A percentile compares a stretch with the other conserved stretches of the same genome.
Evolutionary conservation across 2,113 vertebrate species (phyloP).

Genomic region (Physeter macrocephalus): DNA sequence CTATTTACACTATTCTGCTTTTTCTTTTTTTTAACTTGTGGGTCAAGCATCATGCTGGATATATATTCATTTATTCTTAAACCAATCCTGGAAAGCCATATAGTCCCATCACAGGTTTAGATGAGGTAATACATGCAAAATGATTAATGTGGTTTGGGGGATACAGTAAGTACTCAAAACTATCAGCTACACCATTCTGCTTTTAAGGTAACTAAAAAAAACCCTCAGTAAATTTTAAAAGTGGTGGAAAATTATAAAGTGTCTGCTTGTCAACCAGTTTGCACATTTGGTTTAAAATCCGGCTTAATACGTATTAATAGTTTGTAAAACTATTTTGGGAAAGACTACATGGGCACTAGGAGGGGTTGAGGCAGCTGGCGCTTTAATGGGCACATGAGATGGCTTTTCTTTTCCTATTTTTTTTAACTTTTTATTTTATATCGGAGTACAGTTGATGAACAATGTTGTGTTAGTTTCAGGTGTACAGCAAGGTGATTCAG

Average conservation of each 20-base stretch:
- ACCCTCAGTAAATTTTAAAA: not conserved
- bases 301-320: not conserved
- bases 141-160: not conserved
- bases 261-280: not conserved
- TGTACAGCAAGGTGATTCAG: no score
- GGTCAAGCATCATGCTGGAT: not conserved
- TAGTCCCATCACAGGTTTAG: not conserved
- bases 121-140: not conserved
- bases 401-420: not conserved
- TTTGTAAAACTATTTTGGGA: not conserved
- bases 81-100: not conserved
- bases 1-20: not conserved
- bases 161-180: not conserved
- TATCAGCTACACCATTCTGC: not conserved
- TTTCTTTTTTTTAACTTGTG: not conserved
- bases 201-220: not conserved
- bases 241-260: not conserved
- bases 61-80: not conserved
- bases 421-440: no score
- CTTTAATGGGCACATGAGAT: not conserved
- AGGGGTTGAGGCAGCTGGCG: not conserved
- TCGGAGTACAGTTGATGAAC: no score
- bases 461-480: no score
- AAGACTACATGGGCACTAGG: not conserved
- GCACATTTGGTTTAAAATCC: not conserved